Evolutionary conservation across 2,797 vertebrate species (phyloP).

Genomic region (Intellagama lesueurii): DNA sequence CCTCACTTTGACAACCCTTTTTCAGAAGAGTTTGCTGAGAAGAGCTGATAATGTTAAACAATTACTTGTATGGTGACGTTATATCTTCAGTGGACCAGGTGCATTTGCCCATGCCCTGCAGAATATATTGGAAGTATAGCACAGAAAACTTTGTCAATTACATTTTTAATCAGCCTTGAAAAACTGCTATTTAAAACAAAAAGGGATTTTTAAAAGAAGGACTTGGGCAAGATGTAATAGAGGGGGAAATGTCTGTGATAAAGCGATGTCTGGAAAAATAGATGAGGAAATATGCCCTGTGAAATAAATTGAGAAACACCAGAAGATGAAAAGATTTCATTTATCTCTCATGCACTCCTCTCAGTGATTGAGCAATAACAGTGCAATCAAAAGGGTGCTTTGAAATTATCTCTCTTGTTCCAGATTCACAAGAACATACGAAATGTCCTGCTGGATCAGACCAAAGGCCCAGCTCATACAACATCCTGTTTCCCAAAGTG

Average conservation of each 20-base stretch:
- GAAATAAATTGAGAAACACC: slow-evolving; percentile 65
- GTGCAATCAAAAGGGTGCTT: slow-evolving; percentile 49
- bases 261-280: slow-evolving; percentile 54
- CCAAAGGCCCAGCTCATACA: not conserved
- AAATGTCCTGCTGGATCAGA: not conserved
- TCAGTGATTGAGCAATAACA: slow-evolving; percentile 56
- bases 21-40: slow-evolving; percentile 8
- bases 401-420: slow-evolving; percentile 34
- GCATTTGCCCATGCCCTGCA: not conserved
- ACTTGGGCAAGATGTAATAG: slow-evolving; percentile 48
- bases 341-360: slow-evolving; percentile 42
- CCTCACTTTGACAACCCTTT: not conserved
- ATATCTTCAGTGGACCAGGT: not conserved
- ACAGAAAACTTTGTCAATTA: slow-evolving; percentile 23
- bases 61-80: not conserved
- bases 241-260: slow-evolving; percentile 58
- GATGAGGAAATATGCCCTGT: slow-evolving; percentile 50
- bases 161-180: slow-evolving; percentile 49
- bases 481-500: not conserved
- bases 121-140: not conserved
- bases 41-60: not conserved
- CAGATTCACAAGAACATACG: slow-evolving; percentile 22
- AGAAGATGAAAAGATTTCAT: slow-evolving; percentile 55
- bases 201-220: not conserved
- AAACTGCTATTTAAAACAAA: slow-evolving; percentile 50